Percentiles rank a stretch among this genome's conserved stretches.
These are phyloP conservation scores for Drosophila varians DNA, from an alignment of 1,140 invertebrate species.

Conservation along the genomic window DNA sequence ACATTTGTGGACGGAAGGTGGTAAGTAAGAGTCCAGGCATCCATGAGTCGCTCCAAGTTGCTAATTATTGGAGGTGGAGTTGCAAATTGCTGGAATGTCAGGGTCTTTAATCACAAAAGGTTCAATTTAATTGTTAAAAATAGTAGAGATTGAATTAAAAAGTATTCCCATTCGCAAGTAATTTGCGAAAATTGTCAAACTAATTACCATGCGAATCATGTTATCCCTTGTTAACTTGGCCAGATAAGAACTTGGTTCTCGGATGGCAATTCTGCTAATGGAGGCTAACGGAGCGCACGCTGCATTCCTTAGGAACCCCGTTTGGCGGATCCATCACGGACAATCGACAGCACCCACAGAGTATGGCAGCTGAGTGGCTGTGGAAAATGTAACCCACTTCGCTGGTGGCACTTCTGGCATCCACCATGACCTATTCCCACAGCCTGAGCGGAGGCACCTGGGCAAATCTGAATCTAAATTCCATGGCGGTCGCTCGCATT, in stretches of 20 bases:
- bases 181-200: not conserved
- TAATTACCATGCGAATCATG: not conserved
- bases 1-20: slow-evolving; percentile 12
- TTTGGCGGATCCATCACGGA: slow-evolving; percentile 14
- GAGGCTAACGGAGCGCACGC: slow-evolving; percentile 17
- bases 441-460: slow-evolving; percentile 33
- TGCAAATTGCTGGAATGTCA: not conserved
- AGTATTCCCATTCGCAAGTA: too few relatives aligned
- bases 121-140: too few relatives aligned
- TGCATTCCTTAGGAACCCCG: slow-evolving; percentile 29
- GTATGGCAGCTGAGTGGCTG: not conserved
- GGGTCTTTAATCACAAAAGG: not conserved
- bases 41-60: slow-evolving; percentile 11
- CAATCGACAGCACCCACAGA: slow-evolving; percentile 38
- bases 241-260: slow-evolving; percentile 2
- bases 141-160: too few relatives aligned
- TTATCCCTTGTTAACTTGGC: not conserved
- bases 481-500: slow-evolving; percentile 50
- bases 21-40: slow-evolving; percentile 1
- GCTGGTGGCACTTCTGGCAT: slow-evolving; percentile 8
- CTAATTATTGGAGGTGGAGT: slow-evolving; percentile 22
- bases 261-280: slow-evolving; percentile 2
- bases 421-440: slow-evolving; percentile 72
- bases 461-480: slow-evolving; percentile 61
- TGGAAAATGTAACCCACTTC: slow-evolving; percentile 36